These are phyloP conservation scores for Argentina silus DNA, from an alignment of 2,797 vertebrate genomes.

Conservation along the genomic window DNA sequence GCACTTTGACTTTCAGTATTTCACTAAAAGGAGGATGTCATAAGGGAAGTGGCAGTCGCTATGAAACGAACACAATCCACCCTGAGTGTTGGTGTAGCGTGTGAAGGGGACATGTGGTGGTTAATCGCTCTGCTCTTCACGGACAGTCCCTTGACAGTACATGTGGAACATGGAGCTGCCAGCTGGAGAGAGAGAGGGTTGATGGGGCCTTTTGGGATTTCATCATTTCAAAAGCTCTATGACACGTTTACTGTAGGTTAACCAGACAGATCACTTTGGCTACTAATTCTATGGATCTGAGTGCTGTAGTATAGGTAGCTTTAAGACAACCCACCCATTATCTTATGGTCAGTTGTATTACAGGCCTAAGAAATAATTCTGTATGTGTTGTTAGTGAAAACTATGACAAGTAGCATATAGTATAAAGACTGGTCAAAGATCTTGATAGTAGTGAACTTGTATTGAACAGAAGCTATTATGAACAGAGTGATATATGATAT, in stretches of 20 bases:
- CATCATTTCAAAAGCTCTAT: constrained; percentile 65
- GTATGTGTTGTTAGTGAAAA: too few species aligned
- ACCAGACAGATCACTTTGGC: constrained; percentile 34
- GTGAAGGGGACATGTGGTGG: constrained; percentile 59
- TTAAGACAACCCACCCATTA: too few species aligned
- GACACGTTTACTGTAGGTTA: constrained; percentile 48
- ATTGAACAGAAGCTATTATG: too few species aligned
- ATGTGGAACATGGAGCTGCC: constrained; percentile 56
- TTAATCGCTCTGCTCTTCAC: constrained; percentile 61
- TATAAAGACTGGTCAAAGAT: too few species aligned
- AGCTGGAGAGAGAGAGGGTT: constrained; percentile 52
- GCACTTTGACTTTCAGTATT: not conserved
- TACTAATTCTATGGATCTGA: constrained; percentile 12
- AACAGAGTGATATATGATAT: too few species aligned
- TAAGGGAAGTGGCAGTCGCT: not conserved
- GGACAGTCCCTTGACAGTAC: constrained; percentile 44
- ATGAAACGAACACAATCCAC: not conserved
- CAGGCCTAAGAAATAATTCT: too few species aligned
- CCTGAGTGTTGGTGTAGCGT: constrained; percentile 37
- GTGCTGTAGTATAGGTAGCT: not conserved
- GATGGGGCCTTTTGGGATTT: constrained; percentile 54
- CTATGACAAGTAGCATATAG: too few species aligned
- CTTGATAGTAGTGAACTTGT: too few species aligned
- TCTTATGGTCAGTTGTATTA: too few species aligned
- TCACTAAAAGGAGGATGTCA: constrained; percentile 23